Evolutionary conservation across 2,113 vertebrate genomes (phyloP), one percentile per base, ranked within the genome.

Genomic region (Spea bombifrons): DNA sequence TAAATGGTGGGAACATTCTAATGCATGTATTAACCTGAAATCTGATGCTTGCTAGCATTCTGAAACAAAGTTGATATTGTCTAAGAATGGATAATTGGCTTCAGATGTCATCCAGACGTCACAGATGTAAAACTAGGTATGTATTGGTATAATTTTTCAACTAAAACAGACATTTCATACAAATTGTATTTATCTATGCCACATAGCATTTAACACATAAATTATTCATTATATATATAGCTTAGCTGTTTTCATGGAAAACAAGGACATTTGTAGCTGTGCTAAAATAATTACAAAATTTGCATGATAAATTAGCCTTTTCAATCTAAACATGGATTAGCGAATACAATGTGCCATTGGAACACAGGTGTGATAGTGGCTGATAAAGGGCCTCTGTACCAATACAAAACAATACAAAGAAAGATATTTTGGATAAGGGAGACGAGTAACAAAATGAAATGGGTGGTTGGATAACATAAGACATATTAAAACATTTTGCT

Each of bases 61-160:
- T 3, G 49, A 30, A 49, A 66, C 64, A 55, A 66, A 7, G 49
- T 50, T 44, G 10, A 57, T 72, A 72, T 49, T 48, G n/a, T 75
- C 73, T 64, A 30, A n/a, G n/a, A 15, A 45, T 47, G 5, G 48
- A 7, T 77, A 78, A 78, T 66, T 47, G 57, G 63, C 44, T 63
- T 45, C 76, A 78, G 69, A 78, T 78, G 69, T 77, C 55, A 77
- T 44, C 17, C 45, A 57, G 17, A 64, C 44, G 75, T n/a, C 71
- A n/a, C 13, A 68, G 13, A 68, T 57, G 50, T 68, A 73, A 73
- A 61, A 47, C 55, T 45, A 47, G 49, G 69, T 69, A 4, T 45
- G 45, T 47, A 47, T 47, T 17, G 15, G 16, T 17, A 17, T 66
- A n/a, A 7, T 5, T 75, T 59, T 13, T 59, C 15, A 8, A 59